Evolutionary conservation across 2,797 vertebrate species (phyloP), one percentile per base, ranked within the genome.

Genomic region (Triplophysa yarkandensis): DNA sequence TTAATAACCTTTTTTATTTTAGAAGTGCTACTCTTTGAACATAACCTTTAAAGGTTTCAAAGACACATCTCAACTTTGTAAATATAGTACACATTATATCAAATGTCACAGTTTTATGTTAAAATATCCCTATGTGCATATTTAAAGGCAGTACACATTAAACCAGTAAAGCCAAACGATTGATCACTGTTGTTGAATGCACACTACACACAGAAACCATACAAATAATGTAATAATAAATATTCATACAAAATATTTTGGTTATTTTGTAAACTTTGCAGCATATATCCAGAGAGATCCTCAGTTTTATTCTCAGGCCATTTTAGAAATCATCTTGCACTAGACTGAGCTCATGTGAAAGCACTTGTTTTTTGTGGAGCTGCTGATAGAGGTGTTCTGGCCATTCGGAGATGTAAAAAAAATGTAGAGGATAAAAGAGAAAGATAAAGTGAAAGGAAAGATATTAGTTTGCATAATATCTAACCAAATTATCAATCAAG

Each of bases 321-420:
- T 86, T 87, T 85, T 88, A 93, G 84, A 92, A 91, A 85, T 92
- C 90, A 87, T 91, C 93, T 87, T 93, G 79, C 62, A 94, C 95
- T 91, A 97, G 90, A 90, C 95, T 95, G 88, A 97, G 93, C 86
- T 98, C 94, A 88, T 95, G 95, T 92, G 93, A 93, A 86, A 98
- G 95, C 80, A 94, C 91, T 71, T 91, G 93, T 87, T 97, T 98
- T 95, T 95, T 95, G 88, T 97, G 95, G 90, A 97, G 93, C 92
- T 97, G 94, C 89, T 93, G 95, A 93, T 96, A 95, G 85, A 96
- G 94, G 82, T 93, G 93, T 82, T 98, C 95, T 97, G 86, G 81
- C 89, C 89, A 91, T 89, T 92, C 92, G 91, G 94, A 92, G 85
- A 84, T 86, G 92, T 83, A 89, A 87, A 80, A 87, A 80, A 88